Percentiles rank a stretch among this genome's conserved stretches.
Conservation (phyloP, 1,140 invertebrate genomes). For the Ceratosolen solmsi region DNA sequence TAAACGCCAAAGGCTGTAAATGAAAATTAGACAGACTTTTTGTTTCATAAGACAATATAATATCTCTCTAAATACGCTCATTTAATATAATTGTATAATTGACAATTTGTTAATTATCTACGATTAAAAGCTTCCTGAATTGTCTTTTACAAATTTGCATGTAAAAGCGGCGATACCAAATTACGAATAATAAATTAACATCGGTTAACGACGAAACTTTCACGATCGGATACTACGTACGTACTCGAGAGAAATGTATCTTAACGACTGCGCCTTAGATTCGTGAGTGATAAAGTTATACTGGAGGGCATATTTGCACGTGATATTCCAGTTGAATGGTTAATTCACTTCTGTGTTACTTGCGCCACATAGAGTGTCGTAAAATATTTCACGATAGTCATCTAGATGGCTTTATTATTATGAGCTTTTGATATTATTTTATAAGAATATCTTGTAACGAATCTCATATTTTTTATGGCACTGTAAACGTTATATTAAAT, state of each 20-base stretch:
- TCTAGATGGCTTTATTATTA: not conserved
- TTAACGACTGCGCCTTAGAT: slow-evolving; percentile 34
- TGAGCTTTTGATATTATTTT: not conserved
- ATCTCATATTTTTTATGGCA: not conserved
- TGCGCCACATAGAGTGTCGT: not conserved
- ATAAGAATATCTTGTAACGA: not conserved
- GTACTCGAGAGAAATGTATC: slow-evolving; percentile 3
- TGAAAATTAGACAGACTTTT: no score
- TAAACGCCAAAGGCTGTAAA: no score
- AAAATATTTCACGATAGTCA: slow-evolving; percentile 7
- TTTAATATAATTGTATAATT: no score
- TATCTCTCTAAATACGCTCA: no score
- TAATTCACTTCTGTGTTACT: slow-evolving; percentile 32
- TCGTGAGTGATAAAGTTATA: slow-evolving; percentile 34
- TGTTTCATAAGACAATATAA: no score
- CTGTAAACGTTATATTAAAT: no score
- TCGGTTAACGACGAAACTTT: slow-evolving; percentile 38
- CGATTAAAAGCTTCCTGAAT: not conserved
- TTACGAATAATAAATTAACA: slow-evolving; percentile 28
- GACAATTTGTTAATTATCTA: not conserved
- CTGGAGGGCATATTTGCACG: slow-evolving; percentile 27
- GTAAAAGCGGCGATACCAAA: not conserved
- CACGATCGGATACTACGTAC: not conserved
- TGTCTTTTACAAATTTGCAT: not conserved
- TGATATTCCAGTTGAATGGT: slow-evolving; percentile 27